These are phyloP conservation scores for Solea solea DNA, from an alignment of 2,113 vertebrate species.

Conservation along the genomic window DNA sequence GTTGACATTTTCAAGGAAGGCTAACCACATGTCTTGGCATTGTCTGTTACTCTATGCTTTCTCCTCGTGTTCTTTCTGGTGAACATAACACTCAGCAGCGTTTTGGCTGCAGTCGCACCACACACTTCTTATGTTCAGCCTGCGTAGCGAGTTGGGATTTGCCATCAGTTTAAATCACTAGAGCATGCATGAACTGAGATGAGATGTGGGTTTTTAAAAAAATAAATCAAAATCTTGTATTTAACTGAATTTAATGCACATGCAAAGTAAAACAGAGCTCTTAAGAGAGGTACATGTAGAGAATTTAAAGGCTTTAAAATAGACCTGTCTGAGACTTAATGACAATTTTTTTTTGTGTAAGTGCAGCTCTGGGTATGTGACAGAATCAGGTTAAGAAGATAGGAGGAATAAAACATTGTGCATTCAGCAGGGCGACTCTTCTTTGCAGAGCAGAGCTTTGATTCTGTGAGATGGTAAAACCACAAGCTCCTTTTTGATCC, in stretches of 20 bases:
- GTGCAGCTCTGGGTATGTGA: constrained; percentile 51
- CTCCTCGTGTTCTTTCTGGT: constrained; percentile 35
- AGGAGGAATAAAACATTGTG: constrained; percentile 61
- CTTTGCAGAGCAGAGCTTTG: constrained; percentile 39
- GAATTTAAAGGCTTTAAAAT: constrained; percentile 47
- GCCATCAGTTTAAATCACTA: constrained; percentile 38
- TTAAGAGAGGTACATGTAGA: constrained; percentile 23
- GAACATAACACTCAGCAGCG: constrained; percentile 33
- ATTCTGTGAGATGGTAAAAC: constrained; percentile 45
- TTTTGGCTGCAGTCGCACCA: constrained; percentile 29
- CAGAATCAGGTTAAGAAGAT: constrained; percentile 75
- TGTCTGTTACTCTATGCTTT: constrained; percentile 39
- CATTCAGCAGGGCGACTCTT: constrained; percentile 58
- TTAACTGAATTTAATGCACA: constrained; percentile 32
- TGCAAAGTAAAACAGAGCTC: constrained; percentile 33
- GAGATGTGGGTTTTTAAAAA: constrained; percentile 2
- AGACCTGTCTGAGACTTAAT: constrained; percentile 51
- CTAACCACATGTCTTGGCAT: constrained; percentile 42
- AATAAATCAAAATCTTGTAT: background rate
- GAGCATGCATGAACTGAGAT: constrained; percentile 24
- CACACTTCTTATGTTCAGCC: constrained; percentile 26
- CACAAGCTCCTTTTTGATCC: constrained; percentile 38
- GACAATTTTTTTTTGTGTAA: constrained; percentile 42
- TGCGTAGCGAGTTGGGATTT: constrained; percentile 32
- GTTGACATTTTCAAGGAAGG: constrained; percentile 53